Base-by-base conservation (phyloP, 2,113 vertebrate species). In the Bungarus multicinctus region DNA sequence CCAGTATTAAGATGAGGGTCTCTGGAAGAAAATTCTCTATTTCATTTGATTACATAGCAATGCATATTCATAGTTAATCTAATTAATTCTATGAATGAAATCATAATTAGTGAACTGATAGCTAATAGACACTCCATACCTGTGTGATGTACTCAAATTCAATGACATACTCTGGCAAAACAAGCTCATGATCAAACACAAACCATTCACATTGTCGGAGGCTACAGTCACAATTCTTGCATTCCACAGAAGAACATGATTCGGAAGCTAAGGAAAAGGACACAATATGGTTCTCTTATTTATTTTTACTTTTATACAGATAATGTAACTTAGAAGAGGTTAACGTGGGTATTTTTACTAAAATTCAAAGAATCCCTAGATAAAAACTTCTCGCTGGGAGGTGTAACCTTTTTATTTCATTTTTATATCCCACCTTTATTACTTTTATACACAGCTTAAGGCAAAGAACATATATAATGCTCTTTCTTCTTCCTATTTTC, bases 151-250 rank as follows among this genome's bases (percentile, higher is more conserved):
- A 98, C 93, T 98, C 97, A 97, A 99, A 98, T 94, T 98, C 98
- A 88, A 98, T 96, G 47, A 98, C 57, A 95, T 98, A 98, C 95
- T 99, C 98, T 23, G 98, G 98, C 94, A 99, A 96, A 92, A 98
- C 95, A 20, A 99, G 97, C 27, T 98, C 98, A 91, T 96, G 97
- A 89, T 98, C 98, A 94, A 98, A 98, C 91, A 99, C 95, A 96
- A 98, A 98, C 98, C 98, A 99, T 95, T 98, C 97, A 89, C 93
- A 97, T 90, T 97, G 97, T 50, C 96, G 90, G 18, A 95, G 94
- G 64, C 93, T 95, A 95, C 97, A 98, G 58, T 97, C 96, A 92
- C 97, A 98, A 88, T 89, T 96, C 58, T 94, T 92, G 23, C 94
- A 93, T 74, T 95, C 94, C 87, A 74, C 91, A 10, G 94, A 54